phyloP scores from a whole-genome alignment of 2,113 vertebrate genomes.

The Naja naja region DNA sequence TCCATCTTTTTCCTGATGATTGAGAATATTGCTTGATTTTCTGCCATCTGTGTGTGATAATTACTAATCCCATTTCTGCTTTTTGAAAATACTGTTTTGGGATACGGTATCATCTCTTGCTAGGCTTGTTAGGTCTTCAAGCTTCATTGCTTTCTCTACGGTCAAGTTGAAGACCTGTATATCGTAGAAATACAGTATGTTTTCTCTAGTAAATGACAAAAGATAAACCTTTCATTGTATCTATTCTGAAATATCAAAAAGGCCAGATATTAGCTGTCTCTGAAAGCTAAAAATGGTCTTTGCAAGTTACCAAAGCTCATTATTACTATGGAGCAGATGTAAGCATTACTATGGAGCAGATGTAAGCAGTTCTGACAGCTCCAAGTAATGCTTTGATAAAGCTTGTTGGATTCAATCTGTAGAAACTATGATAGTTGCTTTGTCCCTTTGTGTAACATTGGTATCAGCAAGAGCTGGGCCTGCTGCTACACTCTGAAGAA shows the following conservation, averaged over 20 bases:
- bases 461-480: background rate
- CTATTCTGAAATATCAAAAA: conserved; percentile 1
- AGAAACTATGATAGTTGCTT: background rate
- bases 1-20: background rate
- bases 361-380: background rate
- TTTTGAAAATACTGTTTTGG: background rate
- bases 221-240: background rate
- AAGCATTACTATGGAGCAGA: background rate
- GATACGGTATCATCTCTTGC: background rate
- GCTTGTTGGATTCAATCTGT: background rate
- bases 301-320: background rate
- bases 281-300: background rate
- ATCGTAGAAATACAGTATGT: background rate
- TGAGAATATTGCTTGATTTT: background rate
- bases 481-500: background rate
- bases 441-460: background rate
- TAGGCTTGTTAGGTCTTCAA: background rate
- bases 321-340: background rate
- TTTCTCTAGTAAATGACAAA: background rate
- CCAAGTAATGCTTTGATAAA: background rate
- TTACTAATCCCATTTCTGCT: background rate
- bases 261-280: background rate
- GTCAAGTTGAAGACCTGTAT: background rate
- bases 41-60: background rate
- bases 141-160: background rate